These are phyloP conservation scores for Argynnis bischoffii DNA, from an alignment of 2,888 invertebrate genomes.

Conservation along the genomic window DNA sequence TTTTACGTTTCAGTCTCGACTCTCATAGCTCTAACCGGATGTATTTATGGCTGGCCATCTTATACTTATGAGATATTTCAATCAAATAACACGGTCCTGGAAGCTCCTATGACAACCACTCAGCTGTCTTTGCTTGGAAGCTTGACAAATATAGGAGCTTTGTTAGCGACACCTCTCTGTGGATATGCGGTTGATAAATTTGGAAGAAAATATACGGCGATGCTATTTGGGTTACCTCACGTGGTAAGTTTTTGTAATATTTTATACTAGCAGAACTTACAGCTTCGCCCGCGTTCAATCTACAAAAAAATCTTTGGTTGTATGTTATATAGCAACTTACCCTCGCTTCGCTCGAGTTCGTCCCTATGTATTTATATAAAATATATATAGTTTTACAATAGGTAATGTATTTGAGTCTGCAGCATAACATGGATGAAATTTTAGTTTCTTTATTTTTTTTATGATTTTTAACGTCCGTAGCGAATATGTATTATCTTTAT, in stretches of 20 bases:
- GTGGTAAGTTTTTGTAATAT: conserved; percentile 54
- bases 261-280: no score
- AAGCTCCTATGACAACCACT: conserved; percentile 56
- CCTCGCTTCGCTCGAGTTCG: no score
- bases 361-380: not conserved
- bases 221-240: conserved; percentile 66
- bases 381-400: no score
- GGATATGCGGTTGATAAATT: conserved; percentile 60
- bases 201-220: conserved; percentile 68
- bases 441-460: no score
- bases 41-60: conserved; percentile 70
- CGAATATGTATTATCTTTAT: no score
- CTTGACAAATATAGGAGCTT: conserved; percentile 63
- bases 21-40: conserved; percentile 62
- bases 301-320: no score
- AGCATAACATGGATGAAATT: no score
- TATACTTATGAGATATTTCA: conserved; percentile 62
- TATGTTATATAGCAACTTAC: no score
- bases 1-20: conserved; percentile 14
- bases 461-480: no score
- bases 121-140: conserved; percentile 69
- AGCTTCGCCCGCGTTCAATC: no score
- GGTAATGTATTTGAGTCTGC: no score
- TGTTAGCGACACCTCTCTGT: conserved; percentile 63
- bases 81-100: conserved; percentile 64